A percentile compares a stretch with the other conserved stretches of the same genome.
Evolutionary conservation across 2,113 vertebrate species (phyloP).

Genomic region (Tetrao urogallus): DNA sequence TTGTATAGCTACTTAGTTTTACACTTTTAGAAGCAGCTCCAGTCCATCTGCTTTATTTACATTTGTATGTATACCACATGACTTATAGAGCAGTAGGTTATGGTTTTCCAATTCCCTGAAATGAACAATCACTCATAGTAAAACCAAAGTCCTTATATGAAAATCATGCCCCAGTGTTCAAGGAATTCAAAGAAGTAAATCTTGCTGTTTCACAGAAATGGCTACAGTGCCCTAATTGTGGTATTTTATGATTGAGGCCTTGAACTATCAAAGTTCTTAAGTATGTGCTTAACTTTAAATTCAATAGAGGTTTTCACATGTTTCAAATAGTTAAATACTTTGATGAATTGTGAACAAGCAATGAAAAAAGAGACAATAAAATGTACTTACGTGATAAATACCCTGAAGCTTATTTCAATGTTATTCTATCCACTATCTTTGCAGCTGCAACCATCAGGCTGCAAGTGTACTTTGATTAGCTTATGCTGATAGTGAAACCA

Average conservation of each 20-base stretch:
- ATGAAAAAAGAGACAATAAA: background rate
- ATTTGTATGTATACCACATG: background rate
- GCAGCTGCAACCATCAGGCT: background rate
- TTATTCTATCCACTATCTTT: background rate
- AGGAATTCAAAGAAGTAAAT: background rate
- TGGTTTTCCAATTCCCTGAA: background rate
- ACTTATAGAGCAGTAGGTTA: background rate
- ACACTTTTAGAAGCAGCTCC: background rate
- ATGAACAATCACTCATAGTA: background rate
- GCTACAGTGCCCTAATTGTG: background rate
- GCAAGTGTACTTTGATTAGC: background rate
- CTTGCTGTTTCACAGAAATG: background rate
- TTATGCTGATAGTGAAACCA: background rate
- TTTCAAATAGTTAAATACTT: background rate
- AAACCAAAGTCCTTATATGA: background rate
- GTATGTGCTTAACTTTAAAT: background rate
- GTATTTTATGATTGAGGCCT: background rate
- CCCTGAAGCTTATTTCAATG: background rate
- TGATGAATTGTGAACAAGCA: background rate
- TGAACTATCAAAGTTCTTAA: background rate
- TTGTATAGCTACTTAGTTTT: background rate
- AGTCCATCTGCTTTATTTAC: background rate
- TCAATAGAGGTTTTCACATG: background rate
- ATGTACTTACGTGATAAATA: background rate
- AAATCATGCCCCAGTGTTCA: background rate